A percentile compares a stretch with the other conserved stretches of the same genome.
Conservation (phyloP, 1,140 invertebrate genomes). For the Drosophila sturtevanti region DNA sequence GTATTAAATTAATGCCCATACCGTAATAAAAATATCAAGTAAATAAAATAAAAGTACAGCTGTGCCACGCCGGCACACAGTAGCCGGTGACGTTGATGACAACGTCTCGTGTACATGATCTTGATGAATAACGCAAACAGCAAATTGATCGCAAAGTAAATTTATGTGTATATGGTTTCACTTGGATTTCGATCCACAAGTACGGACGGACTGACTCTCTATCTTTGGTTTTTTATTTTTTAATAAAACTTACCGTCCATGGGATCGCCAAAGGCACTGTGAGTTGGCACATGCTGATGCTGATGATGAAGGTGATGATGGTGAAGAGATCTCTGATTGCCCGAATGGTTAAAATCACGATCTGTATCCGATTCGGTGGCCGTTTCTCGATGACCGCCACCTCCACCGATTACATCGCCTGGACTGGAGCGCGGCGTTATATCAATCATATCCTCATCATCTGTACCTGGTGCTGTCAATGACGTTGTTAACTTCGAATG, state of each 20-base stretch:
- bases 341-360: constrained; percentile 53
- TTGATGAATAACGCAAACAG: constrained; percentile 50
- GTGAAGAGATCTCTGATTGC: constrained; percentile 57
- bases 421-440: constrained; percentile 84
- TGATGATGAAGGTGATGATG: constrained; percentile 57
- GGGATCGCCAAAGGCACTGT: constrained; percentile 79
- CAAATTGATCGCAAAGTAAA: background rate
- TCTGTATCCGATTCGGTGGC: constrained; percentile 77
- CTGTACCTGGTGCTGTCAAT: constrained; percentile 74
- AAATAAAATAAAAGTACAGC: constrained; percentile 47
- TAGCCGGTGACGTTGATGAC: constrained; percentile 1
- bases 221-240: background rate
- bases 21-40: constrained; percentile 24
- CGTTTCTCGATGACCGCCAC: constrained; percentile 60
- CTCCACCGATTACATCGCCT: constrained; percentile 53
- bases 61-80: constrained; percentile 42
- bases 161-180: too few relatives aligned
- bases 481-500: constrained; percentile 64
- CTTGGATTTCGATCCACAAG: background rate
- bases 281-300: constrained; percentile 80
- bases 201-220: too few relatives aligned
- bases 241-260: constrained; percentile 70
- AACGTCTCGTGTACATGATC: constrained; percentile 31
- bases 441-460: constrained; percentile 87
- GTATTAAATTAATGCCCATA: constrained; percentile 43